A percentile compares a stretch with the other conserved stretches of the same genome.
phyloP scores from a whole-genome alignment of 92 coral and sea anemone species.

The Palythoa grandiflora region DNA sequence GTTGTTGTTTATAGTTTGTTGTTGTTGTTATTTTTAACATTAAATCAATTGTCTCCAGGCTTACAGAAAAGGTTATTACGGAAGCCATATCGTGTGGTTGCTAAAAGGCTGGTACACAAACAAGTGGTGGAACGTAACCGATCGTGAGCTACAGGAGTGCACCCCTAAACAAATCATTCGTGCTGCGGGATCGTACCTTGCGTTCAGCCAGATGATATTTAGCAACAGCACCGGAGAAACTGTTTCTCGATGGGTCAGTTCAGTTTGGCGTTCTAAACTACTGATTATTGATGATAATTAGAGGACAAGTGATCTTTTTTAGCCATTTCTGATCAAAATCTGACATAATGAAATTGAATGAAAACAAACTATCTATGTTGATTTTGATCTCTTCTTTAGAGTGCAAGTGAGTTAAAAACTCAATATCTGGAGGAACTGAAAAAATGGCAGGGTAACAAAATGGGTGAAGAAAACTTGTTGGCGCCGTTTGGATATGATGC shows the following conservation, averaged over 20 bases:
- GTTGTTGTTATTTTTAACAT: too few species aligned
- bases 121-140: conserved; percentile 65
- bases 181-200: conserved; percentile 59
- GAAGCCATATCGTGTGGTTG: conserved; percentile 67
- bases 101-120: conserved; percentile 76
- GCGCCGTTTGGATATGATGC: too few species aligned
- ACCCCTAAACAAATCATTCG: conserved; percentile 49
- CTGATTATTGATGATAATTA: not conserved
- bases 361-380: too few species aligned
- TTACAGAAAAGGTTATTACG: conserved; percentile 58
- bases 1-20: too few species aligned
- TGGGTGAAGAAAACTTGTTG: too few species aligned
- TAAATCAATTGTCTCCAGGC: conserved; percentile 54
- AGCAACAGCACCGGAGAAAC: conserved; percentile 54
- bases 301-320: too few species aligned
- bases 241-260: conserved; percentile 41
- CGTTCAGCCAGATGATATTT: not conserved
- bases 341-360: too few species aligned
- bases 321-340: too few species aligned
- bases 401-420: too few species aligned
- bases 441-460: too few species aligned
- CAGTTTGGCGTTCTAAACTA: not conserved
- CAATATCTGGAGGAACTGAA: too few species aligned
- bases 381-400: too few species aligned
- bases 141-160: conserved; percentile 26